Evolutionary conservation across 1,140 invertebrate species (phyloP).

Genomic region (Heliconius congener): DNA sequence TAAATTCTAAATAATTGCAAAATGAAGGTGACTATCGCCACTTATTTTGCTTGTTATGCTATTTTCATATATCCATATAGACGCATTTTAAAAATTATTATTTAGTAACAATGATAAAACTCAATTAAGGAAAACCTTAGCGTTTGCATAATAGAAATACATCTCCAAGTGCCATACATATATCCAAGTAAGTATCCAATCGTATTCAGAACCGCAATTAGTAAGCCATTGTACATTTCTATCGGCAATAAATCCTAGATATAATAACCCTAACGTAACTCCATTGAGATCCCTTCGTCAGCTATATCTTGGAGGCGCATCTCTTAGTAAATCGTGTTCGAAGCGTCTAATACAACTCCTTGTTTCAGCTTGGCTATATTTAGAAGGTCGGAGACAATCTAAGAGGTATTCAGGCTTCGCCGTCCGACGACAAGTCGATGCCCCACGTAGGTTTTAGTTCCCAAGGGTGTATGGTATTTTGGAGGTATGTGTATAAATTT

Average conservation of each 20-base stretch:
- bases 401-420: conserved; percentile 71
- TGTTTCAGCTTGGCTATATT: conserved; percentile 73
- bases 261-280: conserved; percentile 63
- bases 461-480: conserved; percentile 54
- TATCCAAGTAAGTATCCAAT: conserved; percentile 32
- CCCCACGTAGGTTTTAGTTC: conserved; percentile 66
- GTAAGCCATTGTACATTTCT: conserved; percentile 58
- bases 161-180: conserved; percentile 24
- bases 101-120: neutral
- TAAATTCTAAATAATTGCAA: too few species aligned
- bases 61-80: too few species aligned
- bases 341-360: conserved; percentile 68
- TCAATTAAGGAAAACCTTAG: neutral
- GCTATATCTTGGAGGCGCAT: conserved; percentile 45
- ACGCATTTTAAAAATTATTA: neutral
- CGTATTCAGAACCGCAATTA: conserved; percentile 52
- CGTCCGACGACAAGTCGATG: conserved; percentile 57
- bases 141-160: conserved; percentile 26
- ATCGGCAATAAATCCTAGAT: conserved; percentile 58
- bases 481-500: conserved; percentile 27
- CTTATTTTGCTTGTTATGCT: too few species aligned
- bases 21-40: too few species aligned
- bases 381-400: conserved; percentile 74
- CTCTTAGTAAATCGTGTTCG: conserved; percentile 68
- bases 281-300: conserved; percentile 69